Evolutionary conservation across 1,140 invertebrate species (phyloP).

Genomic region (Euschistus heros): DNA sequence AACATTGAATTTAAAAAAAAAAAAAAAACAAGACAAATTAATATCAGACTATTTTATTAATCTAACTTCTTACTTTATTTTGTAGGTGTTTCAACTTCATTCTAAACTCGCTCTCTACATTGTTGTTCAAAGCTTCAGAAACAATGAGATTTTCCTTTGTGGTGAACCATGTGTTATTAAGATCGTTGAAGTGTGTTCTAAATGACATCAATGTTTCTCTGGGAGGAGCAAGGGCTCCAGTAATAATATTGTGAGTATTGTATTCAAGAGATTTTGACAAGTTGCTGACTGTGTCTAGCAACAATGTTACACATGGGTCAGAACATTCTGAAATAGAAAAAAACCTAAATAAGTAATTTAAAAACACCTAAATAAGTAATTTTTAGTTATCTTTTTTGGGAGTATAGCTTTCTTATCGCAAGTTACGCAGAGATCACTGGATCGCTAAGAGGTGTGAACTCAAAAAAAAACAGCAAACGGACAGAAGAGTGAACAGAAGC

Average conservation of each 20-base stretch:
- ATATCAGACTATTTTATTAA: too few species aligned
- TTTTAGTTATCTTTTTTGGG: too few species aligned
- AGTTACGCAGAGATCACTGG: too few species aligned
- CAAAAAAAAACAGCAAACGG: too few species aligned
- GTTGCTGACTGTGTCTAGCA: conserved; percentile 61
- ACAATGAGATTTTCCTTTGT: conserved; percentile 17
- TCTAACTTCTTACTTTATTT: conserved; percentile 27
- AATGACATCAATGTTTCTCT: conserved; percentile 45
- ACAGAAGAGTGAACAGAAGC: too few species aligned
- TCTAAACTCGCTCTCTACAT: conserved; percentile 29
- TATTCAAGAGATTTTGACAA: conserved; percentile 43
- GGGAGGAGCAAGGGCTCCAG: conserved; percentile 60
- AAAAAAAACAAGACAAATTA: too few species aligned
- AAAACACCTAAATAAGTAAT: too few species aligned
- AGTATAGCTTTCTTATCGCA: too few species aligned
- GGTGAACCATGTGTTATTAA: conserved; percentile 4
- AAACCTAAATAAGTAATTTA: too few species aligned
- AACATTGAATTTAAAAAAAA: too few species aligned
- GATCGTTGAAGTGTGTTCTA: background rate
- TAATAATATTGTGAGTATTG: conserved; percentile 43
- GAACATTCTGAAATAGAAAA: conserved; percentile 59
- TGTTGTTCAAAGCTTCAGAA: conserved; percentile 21
- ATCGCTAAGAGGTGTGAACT: too few species aligned
- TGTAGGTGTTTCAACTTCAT: conserved; percentile 30
- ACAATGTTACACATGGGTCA: conserved; percentile 77